Base-by-base conservation (phyloP, 30 jellyfish, hydroid and myxozoan genomes). In the Hydractinia symbiolongicarpus region DNA sequence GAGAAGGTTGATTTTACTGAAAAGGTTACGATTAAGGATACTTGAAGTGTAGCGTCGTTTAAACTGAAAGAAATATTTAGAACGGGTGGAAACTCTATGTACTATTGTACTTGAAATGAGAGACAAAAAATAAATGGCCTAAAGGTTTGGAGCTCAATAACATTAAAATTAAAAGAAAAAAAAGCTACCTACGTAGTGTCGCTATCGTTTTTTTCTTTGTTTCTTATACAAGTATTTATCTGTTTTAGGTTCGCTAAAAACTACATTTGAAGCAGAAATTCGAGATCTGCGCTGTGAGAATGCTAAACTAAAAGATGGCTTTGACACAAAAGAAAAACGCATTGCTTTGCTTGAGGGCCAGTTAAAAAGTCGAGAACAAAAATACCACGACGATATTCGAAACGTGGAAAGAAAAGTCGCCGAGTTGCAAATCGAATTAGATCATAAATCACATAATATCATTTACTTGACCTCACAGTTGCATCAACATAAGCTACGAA, bases 281-380 rank as follows among this genome's bases (percentile, higher is more conserved):
- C 19, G 74, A 64, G 52, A 64, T n/a, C 16, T 64, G 7, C 74
- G 16, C 40, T 51, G 40, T 6, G 95, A 90, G 20, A 72, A 77
- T 50, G 19, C 57, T 40, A 81, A 72, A 17, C 19, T 90, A 8
- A 77, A 67, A 55, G 85, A 81, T 21, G 5, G 52, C 6, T 16
- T 85, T 8, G 97, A 91, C 7, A 55, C 88, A 5, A 77, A 84
- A 21, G 97, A 91, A 73, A 91, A 91, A 77, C 77, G 97, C 52
- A 91, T 91, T 51, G 58, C 57, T 10, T 91, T 91, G 40, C 54
- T 91, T 14, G 97, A 91, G 76, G 97, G 96, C 6, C 97, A 91
- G 69, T 72, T 91, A 56, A 82, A 83, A 75, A 88, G 96, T 52
- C 86, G 86, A 55, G 97, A 91, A 66, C 92, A 91, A 73, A 91